phyloP scores from a whole-genome alignment of 1,140 invertebrate genomes.

The Drosophila setifemur region DNA sequence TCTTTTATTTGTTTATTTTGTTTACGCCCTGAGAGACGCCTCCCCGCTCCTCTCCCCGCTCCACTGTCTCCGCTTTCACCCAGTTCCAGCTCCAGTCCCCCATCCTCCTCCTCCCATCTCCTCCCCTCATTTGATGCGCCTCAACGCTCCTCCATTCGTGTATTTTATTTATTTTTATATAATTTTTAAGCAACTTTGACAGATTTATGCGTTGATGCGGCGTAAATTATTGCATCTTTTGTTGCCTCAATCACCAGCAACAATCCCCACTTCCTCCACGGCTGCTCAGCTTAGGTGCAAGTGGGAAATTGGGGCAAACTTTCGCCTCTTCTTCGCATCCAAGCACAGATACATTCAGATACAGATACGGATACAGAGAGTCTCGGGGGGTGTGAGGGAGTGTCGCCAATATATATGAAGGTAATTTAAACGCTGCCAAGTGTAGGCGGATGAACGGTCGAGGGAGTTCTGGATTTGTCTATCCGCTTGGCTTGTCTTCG shows the following conservation, averaged over 20 bases:
- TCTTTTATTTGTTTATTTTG: conserved; percentile 45
- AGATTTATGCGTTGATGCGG: conserved; percentile 70
- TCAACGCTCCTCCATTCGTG: conserved; percentile 54
- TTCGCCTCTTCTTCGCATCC: too few relatives aligned
- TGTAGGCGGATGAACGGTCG: background rate
- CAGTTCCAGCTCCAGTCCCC: too few relatives aligned
- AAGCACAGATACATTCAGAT: too few relatives aligned
- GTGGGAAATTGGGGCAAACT: conserved; percentile 61
- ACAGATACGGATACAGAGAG: too few relatives aligned
- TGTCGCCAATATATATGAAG: conserved; percentile 58
- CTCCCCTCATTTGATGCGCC: conserved; percentile 37
- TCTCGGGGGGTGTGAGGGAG: too few relatives aligned
- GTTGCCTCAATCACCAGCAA: conserved; percentile 5
- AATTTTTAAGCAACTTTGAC: conserved; percentile 73
- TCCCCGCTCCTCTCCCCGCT: too few relatives aligned
- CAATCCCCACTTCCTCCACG: background rate
- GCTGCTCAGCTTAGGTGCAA: conserved; percentile 24
- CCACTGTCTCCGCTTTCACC: conserved; percentile 8
- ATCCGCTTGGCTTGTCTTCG: too few relatives aligned
- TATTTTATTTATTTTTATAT: conserved; percentile 73
- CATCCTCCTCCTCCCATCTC: background rate
- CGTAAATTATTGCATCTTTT: conserved; percentile 67
- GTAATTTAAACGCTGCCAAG: conserved; percentile 31
- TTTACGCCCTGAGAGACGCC: too few relatives aligned
- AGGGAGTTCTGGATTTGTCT: background rate